Percentiles rank a stretch among this genome's conserved stretches.
phyloP scores from a whole-genome alignment of 2,888 invertebrate species.

The Caenorhabditis parvicauda region DNA sequence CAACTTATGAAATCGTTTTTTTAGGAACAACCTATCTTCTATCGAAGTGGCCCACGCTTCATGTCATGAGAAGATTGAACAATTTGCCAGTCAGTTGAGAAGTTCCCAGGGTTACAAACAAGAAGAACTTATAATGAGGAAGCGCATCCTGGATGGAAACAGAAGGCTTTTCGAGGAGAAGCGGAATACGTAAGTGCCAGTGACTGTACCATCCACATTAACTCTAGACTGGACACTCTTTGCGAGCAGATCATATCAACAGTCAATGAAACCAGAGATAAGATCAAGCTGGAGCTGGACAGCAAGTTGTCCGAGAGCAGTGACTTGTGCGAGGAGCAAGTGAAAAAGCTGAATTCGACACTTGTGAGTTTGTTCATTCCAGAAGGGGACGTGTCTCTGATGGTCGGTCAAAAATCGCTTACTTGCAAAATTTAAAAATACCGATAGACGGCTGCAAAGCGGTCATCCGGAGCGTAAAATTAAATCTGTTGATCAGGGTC shows the following conservation, averaged over 20 bases:
- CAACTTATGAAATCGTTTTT: not conserved
- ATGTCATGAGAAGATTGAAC: slow-evolving; percentile 73
- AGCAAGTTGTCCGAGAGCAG: slow-evolving; percentile 36
- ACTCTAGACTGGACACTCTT: slow-evolving; percentile 71
- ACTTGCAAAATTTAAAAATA: too few species aligned
- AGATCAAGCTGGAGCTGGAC: slow-evolving; percentile 72
- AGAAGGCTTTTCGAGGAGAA: slow-evolving; percentile 70
- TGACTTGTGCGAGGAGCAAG: slow-evolving; percentile 34
- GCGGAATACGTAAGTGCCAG: slow-evolving; percentile 12
- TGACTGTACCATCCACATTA: slow-evolving; percentile 64
- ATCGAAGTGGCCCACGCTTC: slow-evolving; percentile 76
- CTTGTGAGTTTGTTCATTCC: too few species aligned
- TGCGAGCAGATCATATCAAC: slow-evolving; percentile 73
- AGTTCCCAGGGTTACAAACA: slow-evolving; percentile 71
- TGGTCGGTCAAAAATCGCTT: too few species aligned
- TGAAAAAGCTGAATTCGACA: slow-evolving; percentile 31
- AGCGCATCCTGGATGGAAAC: slow-evolving; percentile 73
- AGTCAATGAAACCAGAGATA: slow-evolving; percentile 70
- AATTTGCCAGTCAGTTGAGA: slow-evolving; percentile 69
- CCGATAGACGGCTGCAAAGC: too few species aligned
- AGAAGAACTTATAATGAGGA: slow-evolving; percentile 73
- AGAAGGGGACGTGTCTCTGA: too few species aligned
- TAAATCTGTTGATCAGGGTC: too few species aligned
- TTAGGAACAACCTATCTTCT: slow-evolving; percentile 73
- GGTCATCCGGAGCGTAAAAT: too few species aligned